phyloP scores from a whole-genome alignment of 2,888 invertebrate species.

The Silvanus unidentatus region DNA sequence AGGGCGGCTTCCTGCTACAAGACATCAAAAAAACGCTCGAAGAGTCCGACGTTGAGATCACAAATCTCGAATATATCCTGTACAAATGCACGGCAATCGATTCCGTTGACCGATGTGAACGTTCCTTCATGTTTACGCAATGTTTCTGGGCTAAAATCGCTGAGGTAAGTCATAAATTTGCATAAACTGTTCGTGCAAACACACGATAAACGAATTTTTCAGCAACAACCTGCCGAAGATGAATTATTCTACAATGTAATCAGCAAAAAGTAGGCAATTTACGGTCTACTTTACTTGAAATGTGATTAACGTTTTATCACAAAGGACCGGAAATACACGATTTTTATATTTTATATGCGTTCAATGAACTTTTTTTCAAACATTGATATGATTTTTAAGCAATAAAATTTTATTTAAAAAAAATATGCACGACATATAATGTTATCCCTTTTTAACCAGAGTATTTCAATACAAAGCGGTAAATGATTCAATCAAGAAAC shows the following conservation, averaged over 20 bases:
- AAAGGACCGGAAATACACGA: no score
- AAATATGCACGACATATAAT: no score
- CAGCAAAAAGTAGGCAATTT: slow-evolving; percentile 12
- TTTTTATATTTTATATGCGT: no score
- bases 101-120: slow-evolving; percentile 38
- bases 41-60: slow-evolving; percentile 33
- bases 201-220: slow-evolving; percentile 9
- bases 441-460: no score
- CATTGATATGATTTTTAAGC: no score
- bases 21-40: slow-evolving; percentile 37
- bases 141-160: slow-evolving; percentile 43
- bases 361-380: no score
- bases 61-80: slow-evolving; percentile 36
- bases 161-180: slow-evolving; percentile 25
- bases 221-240: slow-evolving; percentile 32
- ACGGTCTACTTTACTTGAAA: no score
- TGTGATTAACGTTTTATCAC: no score
- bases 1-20: slow-evolving; percentile 41
- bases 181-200: neutral
- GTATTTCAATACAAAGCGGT: no score
- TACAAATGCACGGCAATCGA: slow-evolving; percentile 39
- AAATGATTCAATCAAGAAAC: no score
- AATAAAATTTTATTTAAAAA: no score
- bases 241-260: slow-evolving; percentile 32
- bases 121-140: slow-evolving; percentile 39